A percentile compares a stretch with the other conserved stretches of the same genome.
phyloP scores from a whole-genome alignment of 35 echinoderm and acorn worm genomes.

The Apostichopus parvimensis region DNA sequence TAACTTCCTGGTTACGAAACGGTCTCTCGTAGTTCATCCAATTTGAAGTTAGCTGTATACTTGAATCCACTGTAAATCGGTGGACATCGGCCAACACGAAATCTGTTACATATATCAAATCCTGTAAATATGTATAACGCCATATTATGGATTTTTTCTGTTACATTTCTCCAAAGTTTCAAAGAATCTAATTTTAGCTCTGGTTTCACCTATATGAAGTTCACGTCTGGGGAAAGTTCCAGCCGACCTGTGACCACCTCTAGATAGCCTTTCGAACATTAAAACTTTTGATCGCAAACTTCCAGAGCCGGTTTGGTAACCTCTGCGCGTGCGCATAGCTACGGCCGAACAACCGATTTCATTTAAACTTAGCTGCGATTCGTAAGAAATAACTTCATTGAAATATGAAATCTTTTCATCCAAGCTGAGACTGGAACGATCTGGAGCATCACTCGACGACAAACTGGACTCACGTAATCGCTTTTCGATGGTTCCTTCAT shows the following conservation, averaged over 20 bases:
- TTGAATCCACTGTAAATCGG: no score
- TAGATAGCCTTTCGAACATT: constrained; percentile 23
- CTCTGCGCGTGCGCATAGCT: not conserved
- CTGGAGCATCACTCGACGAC: not conserved
- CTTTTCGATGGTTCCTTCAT: not conserved
- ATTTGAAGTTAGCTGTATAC: no score
- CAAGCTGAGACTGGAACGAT: constrained; percentile 17
- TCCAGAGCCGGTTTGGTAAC: not conserved
- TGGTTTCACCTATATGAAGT: not conserved
- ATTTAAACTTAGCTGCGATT: not conserved
- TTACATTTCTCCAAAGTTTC: constrained; percentile 38
- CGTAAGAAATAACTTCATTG: not conserved
- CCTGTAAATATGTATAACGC: no score
- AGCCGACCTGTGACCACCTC: not conserved
- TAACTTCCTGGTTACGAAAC: no score
- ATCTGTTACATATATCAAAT: no score
- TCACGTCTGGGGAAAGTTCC: not conserved
- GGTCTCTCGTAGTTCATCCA: no score
- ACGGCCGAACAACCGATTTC: no score
- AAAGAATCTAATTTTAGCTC: constrained; percentile 42
- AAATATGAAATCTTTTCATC: constrained; percentile 40
- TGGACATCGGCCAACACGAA: no score
- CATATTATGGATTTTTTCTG: not conserved
- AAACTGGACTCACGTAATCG: not conserved
- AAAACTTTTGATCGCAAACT: constrained; percentile 19